A percentile compares a stretch with the other conserved stretches of the same genome.
Conservation (phyloP, 2,113 vertebrate species). For the Pterophyllum scalare region DNA sequence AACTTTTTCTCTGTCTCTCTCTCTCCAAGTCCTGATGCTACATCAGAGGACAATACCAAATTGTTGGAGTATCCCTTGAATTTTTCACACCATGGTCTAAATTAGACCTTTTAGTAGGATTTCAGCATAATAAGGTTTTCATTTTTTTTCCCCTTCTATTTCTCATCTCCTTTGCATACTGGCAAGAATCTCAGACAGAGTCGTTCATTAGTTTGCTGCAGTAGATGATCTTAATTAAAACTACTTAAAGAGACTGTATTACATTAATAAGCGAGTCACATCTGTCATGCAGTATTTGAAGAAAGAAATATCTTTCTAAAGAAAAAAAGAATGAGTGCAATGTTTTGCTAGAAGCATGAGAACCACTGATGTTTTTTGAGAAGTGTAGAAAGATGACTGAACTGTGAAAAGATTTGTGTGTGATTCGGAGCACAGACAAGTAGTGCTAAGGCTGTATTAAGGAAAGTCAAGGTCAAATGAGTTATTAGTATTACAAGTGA, state of each 20-base stretch:
- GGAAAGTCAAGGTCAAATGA: conserved; percentile 2
- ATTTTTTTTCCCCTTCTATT: neutral
- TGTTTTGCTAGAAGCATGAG: neutral
- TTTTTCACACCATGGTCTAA: neutral
- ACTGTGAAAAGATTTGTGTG: neutral
- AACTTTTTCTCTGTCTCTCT: neutral
- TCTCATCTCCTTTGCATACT: neutral
- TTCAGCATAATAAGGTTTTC: neutral
- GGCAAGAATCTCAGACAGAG: neutral
- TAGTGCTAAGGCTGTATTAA: neutral
- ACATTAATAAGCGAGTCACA: conserved; percentile 1
- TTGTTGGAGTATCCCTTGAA: neutral
- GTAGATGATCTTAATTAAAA: neutral
- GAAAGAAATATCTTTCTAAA: neutral
- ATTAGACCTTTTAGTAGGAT: neutral
- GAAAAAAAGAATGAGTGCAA: neutral
- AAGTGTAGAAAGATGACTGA: neutral
- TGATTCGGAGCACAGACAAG: neutral
- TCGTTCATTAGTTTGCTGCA: neutral
- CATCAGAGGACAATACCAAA: neutral
- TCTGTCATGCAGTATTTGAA: neutral
- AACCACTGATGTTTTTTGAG: neutral
- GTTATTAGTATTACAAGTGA: neutral
- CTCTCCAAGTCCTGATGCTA: neutral
- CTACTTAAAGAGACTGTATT: neutral